Base-by-base conservation (phyloP, 2,113 vertebrate genomes). In the Rousettus leschenaultii region DNA sequence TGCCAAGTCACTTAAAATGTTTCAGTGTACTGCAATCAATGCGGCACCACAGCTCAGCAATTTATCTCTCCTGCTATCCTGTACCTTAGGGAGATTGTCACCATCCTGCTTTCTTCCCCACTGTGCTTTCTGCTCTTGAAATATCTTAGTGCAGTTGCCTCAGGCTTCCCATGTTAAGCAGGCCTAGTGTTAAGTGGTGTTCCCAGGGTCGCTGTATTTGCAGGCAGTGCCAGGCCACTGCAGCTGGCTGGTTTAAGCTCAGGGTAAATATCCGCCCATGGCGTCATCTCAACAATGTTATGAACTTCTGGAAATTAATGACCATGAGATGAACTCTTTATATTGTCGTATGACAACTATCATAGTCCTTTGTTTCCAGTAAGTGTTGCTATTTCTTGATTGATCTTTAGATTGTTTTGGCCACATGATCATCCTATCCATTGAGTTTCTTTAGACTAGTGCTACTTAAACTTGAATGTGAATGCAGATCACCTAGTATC, bases 21-120 rank as follows among this genome's bases (percentile, higher is more conserved):
- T 53, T n/a, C 77, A 24, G 22, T 93, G 53, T 87, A 85, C 97
- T 87, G 95, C 84, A 97, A 77, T 94, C 65, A 90, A 4, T 75
- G 86, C 77, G 65, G 86, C n/a, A 11, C 59, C 87, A 5, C 6
- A 92, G 33, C 89, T 33, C 65, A 83, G 40, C 51, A 86, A 87
- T 79, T 97, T 40, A 79, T 94, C 94, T 97, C 48, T 21, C 51
- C 28, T 48, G 59, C 26, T 86, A 43, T 75, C 89, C 40, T 68
- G 66, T 24, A 85, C 82, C 91, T 91, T 66, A 10, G 86, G 45
- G 77, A 88, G 68, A 94, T 84, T 53, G 74, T 61, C 45, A 9
- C 28, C 75, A 84, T 57, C 55, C 45, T n/a, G 68, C 57, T 65
- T 82, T 85, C 82, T 88, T 95, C 66, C 53, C 53, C 53, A 57